Percentiles rank a stretch among this genome's conserved stretches.
Evolutionary conservation across 1,140 invertebrate genomes (phyloP).

Genomic region (Drusus annulatus): DNA sequence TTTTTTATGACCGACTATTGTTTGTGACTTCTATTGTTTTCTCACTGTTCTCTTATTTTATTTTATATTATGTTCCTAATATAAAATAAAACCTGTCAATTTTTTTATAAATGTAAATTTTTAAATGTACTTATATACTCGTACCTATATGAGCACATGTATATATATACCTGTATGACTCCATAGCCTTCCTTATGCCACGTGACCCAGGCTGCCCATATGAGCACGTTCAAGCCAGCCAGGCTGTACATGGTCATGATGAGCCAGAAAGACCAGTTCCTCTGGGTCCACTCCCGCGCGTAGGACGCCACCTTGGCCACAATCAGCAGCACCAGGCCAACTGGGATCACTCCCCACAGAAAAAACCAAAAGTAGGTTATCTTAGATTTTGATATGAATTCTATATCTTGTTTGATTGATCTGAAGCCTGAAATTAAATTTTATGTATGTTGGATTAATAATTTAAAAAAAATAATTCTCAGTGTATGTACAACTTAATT

Average conservation of each 20-base stretch:
- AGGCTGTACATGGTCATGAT: conserved; percentile 66
- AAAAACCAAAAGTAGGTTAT: conserved; percentile 67
- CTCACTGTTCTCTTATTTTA: too few relatives aligned
- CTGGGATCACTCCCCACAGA: conserved; percentile 68
- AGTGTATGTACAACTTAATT: too few relatives aligned
- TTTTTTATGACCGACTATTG: too few relatives aligned
- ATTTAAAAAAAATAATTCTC: conserved; percentile 38
- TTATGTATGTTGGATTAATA: not conserved
- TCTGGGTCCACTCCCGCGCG: conserved; percentile 36
- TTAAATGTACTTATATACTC: too few relatives aligned
- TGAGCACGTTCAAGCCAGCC: conserved; percentile 64
- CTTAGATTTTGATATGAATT: conserved; percentile 71
- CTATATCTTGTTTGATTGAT: conserved; percentile 70
- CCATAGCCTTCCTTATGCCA: conserved; percentile 65
- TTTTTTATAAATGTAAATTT: too few relatives aligned
- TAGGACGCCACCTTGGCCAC: conserved; percentile 61
- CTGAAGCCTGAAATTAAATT: conserved; percentile 63
- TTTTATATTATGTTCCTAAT: too few relatives aligned
- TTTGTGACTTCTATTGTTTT: too few relatives aligned
- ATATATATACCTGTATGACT: conserved; percentile 61
- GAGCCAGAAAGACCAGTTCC: conserved; percentile 56
- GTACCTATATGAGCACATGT: too few relatives aligned
- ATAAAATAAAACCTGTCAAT: too few relatives aligned
- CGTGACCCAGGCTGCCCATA: conserved; percentile 66
- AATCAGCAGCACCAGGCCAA: conserved; percentile 65